Evolutionary conservation across 2,888 invertebrate genomes (phyloP).

Genomic region (Acanthoscelides obtectus): DNA sequence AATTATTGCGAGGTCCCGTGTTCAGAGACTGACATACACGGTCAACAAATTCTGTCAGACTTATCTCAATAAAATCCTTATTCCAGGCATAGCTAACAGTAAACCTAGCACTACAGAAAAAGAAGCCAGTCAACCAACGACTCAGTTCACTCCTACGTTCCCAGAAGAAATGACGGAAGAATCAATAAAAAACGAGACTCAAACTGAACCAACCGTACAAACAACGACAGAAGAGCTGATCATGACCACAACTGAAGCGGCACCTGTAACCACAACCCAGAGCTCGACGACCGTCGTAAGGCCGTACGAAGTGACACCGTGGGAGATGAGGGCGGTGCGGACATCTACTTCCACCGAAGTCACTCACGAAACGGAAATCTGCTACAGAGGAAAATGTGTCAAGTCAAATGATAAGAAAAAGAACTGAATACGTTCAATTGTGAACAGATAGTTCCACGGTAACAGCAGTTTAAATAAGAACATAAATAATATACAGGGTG

Average conservation of each 20-base stretch:
- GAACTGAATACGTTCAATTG: constrained; percentile 3
- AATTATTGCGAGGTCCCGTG: too few relatives aligned
- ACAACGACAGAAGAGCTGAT: constrained; percentile 23
- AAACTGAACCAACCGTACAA: constrained; percentile 13
- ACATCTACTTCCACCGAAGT: constrained; percentile 79
- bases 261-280: constrained; percentile 36
- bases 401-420: constrained; percentile 50
- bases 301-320: constrained; percentile 41
- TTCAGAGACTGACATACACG: too few relatives aligned
- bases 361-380: constrained; percentile 84
- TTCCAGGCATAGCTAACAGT: constrained; percentile 6
- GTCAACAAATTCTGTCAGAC: constrained; percentile 2
- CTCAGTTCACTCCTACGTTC: constrained; percentile 27
- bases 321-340: constrained; percentile 56
- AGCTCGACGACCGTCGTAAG: constrained; percentile 35
- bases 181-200: constrained; percentile 8
- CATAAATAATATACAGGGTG: too few relatives aligned
- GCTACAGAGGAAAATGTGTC: constrained; percentile 79
- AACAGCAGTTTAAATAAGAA: neutral
- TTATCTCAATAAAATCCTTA: constrained; percentile 13
- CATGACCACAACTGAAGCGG: constrained; percentile 11
- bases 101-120: constrained; percentile 6
- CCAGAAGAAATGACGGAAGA: constrained; percentile 34
- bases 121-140: constrained; percentile 16
- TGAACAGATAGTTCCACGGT: constrained; percentile 9